Evolutionary conservation across 2,888 invertebrate genomes (phyloP), one percentile per base, ranked within the genome.

Genomic region (Pteria penguin): DNA sequence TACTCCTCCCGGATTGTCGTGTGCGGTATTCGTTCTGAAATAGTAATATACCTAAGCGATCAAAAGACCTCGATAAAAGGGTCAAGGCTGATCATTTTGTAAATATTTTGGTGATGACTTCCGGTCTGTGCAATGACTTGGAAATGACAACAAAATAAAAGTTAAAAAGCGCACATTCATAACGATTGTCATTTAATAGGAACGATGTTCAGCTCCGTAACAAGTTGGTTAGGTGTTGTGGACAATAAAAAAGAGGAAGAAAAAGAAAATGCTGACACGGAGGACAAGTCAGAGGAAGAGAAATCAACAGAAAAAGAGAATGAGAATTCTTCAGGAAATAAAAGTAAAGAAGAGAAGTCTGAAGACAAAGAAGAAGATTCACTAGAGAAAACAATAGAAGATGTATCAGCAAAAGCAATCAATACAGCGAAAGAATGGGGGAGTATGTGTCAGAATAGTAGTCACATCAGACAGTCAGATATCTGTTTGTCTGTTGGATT

Each of bases 391-490:
- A 84, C 87, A 2, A 72, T 91, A 0, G 90, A 90, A 72, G 91
- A 91, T 72, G 88, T 88, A 54, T 89, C 91, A 33, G 84, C 86
- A n/a, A 89, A 90, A 77, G 91, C 91, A 1, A 81, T 90, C 18
- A 88, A 84, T 71, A 87, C 91, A 52, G 91, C 91, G 8, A 91
- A 91, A 73, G 90, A 91, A 81, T 91, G 90, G 90, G 91, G 91
- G 83, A 89, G 91, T 91, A 83, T 62, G 62, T 65, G 11, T 36
- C 4, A n/a, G n/a, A n/a, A n/a, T n/a, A n/a, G n/a, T n/a, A n/a
- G n/a, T n/a, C n/a, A n/a, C n/a, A 60, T 60, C 18, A 18, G n/a
- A 60, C 45, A 45, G n/a, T n/a, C n/a, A n/a, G n/a, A n/a, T n/a
- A n/a, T n/a, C n/a, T n/a, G n/a, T n/a, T n/a, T n/a, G n/a, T n/a